Evolutionary conservation across 2,113 vertebrate genomes (phyloP).

Genomic region (Stegostoma tigrinum): DNA sequence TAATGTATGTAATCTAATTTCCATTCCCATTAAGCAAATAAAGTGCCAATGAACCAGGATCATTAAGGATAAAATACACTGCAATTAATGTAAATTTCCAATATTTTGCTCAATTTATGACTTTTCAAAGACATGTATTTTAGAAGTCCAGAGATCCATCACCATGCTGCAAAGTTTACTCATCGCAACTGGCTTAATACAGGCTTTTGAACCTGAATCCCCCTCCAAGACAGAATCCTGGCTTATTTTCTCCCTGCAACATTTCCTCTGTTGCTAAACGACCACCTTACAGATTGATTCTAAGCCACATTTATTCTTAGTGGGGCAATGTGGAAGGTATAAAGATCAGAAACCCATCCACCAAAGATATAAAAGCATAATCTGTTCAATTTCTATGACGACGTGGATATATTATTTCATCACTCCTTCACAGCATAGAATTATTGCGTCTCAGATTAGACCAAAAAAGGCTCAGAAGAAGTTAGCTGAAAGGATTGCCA

Average conservation of each 20-base stretch:
- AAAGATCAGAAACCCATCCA: background rate
- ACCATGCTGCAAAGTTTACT: background rate
- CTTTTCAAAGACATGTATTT: background rate
- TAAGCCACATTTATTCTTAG: background rate
- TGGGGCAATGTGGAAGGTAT: too few species aligned
- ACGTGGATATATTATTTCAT: background rate
- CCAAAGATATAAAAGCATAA: background rate
- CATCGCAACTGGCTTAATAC: background rate
- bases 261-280: background rate
- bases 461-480: background rate
- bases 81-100: background rate
- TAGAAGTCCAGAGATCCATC: background rate
- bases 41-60: background rate
- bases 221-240: background rate
- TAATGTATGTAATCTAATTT: background rate
- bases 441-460: background rate
- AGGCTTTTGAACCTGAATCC: background rate
- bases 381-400: background rate
- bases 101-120: background rate
- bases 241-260: background rate
- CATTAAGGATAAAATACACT: background rate
- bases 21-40: background rate
- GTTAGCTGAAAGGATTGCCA: background rate
- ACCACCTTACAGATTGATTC: background rate
- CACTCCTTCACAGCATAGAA: background rate